phyloP scores from a whole-genome alignment of 92 coral and sea anemone species.

The Palythoa grandiflora region DNA sequence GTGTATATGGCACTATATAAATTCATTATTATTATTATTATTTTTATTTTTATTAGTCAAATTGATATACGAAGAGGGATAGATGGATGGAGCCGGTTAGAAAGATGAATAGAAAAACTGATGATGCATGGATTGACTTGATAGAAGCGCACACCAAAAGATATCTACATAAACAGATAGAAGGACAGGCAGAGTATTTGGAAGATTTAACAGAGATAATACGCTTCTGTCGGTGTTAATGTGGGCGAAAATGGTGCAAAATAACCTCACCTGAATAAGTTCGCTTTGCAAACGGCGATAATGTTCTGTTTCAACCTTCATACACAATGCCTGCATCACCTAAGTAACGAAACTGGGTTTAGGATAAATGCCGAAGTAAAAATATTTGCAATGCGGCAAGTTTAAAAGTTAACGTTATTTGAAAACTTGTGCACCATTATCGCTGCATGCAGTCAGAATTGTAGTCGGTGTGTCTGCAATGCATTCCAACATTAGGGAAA shows the following conservation, averaged over 20 bases:
- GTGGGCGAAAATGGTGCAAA: not conserved
- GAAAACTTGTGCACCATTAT: too few relatives aligned
- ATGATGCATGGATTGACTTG: not conserved
- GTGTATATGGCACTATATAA: too few relatives aligned
- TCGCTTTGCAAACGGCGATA: constrained; percentile 94
- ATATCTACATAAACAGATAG: not conserved
- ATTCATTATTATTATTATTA: too few relatives aligned
- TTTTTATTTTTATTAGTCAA: too few relatives aligned
- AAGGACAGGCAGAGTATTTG: not conserved
- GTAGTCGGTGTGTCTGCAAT: too few relatives aligned
- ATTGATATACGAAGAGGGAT: too few relatives aligned
- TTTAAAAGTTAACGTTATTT: too few relatives aligned
- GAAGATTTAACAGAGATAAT: too few relatives aligned
- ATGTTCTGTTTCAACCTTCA: constrained; percentile 94
- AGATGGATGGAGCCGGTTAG: not conserved
- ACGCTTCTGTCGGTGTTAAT: too few relatives aligned
- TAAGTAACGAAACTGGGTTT: constrained; percentile 21
- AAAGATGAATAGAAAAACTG: not conserved
- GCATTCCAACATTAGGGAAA: too few relatives aligned
- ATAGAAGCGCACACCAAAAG: not conserved
- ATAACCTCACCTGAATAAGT: constrained; percentile 66
- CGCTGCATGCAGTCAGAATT: too few relatives aligned
- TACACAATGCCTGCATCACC: constrained; percentile 94
- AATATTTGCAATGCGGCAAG: not conserved
- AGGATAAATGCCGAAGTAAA: not conserved